Evolutionary conservation across 1,140 invertebrate genomes (phyloP), one percentile per base, ranked within the genome.

Genomic region (Elymnias hypermnestra): DNA sequence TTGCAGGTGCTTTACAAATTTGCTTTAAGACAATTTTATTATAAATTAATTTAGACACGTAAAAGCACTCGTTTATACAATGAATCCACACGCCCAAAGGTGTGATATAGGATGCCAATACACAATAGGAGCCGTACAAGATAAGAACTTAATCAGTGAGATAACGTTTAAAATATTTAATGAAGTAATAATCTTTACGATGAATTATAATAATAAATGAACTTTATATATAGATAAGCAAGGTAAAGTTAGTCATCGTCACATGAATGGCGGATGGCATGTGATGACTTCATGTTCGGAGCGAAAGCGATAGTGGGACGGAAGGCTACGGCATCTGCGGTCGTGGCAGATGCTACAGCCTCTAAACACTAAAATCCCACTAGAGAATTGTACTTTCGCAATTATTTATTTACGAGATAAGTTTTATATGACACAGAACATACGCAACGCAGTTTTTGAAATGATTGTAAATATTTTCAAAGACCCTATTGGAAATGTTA

Each of bases 271-370:
- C 37, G 31, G 19, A 37, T 36, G 42, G 31, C 44, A 49, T 46
- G 37, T 14, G 47, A 50, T 49, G 37, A 55, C 22, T 56, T 56
- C 48, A 53, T 36, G 42, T 45, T 50, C 35, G 47, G 41, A 60
- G 63, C 53, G 63, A 65, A 62, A 65, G 58, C 48, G 43, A 8
- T 31, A 15, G 40, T 48, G 33, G 35, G 33, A 28, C 18, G 59
- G 51, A 57, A 52, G 48, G 28, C 21, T 46, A 41, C 7, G 33
- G 9, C 49, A 15, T 21, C 13, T 15, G 28, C 28, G 13, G 28
- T 2, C 10, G 31, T n/a, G n/a, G n/a, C n/a, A 13, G 33, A 42
- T 21, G 23, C 19, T 12, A 9, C 1, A 37, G 40, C 29, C 40
- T 17, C 28, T 5, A 29, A 23, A 22, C 17, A 6, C 29, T 5